Conservation (phyloP, 2,113 vertebrate species). For the Saguinus imperator region DNA sequence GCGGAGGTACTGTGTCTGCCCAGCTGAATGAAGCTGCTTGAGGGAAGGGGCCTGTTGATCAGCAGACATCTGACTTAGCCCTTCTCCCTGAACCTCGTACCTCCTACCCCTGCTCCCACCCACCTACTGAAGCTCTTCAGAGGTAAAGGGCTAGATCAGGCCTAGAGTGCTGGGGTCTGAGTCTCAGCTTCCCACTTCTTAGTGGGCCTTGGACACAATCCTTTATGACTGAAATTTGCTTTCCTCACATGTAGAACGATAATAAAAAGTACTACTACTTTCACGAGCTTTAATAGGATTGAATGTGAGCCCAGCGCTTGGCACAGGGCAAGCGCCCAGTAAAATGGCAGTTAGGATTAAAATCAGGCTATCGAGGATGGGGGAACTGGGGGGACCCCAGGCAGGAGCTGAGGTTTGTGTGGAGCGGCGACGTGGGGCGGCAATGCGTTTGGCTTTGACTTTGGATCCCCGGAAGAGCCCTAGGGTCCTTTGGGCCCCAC, state of each 20-base stretch:
- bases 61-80: background rate
- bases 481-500: background rate
- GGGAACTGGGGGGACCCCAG: background rate
- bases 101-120: too few relatives aligned
- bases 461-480: background rate
- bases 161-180: background rate
- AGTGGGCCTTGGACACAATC: background rate
- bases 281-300: background rate
- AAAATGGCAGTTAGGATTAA: background rate
- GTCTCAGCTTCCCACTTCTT: background rate
- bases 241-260: background rate
- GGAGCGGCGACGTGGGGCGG: accelerated
- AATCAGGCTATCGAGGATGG: background rate
- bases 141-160: too few relatives aligned
- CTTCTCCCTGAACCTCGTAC: background rate
- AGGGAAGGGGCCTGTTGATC: background rate
- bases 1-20: background rate
- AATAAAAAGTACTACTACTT: background rate
- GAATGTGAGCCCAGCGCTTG: background rate
- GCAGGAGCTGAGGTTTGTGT: background rate
- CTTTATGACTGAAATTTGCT: background rate
- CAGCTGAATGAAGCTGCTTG: background rate
- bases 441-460: background rate
- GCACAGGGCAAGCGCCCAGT: accelerated
- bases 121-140: background rate